Evolutionary conservation across 2,113 vertebrate genomes (phyloP), one percentile per base, ranked within the genome.

Genomic region (Plecotus auritus): DNA sequence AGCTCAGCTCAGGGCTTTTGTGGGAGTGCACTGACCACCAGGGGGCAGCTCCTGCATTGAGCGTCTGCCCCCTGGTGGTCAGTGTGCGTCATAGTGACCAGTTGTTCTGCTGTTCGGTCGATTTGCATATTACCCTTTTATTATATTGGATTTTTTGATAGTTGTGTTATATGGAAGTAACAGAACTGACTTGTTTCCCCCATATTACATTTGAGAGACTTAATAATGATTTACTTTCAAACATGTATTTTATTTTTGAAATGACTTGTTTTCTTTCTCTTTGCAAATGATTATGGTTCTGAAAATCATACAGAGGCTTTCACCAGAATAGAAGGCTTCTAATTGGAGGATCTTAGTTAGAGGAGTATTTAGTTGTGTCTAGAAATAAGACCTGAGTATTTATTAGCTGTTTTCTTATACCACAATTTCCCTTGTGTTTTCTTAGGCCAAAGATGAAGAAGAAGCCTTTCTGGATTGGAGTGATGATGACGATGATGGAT

Each of bases 381-480:
- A 69, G 49, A 90, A 90, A 72, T 83, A 74, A 90, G 85, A 92
- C 30, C 32, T 83, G 37, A 54, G 84, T 76, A 12, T 93, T 94
- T 9, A 73, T 84, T 32, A 91, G 7, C 23, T 96, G 4, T 66
- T 18, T 28, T 67, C 70, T 92, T 73, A 66, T 61, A 67, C 18
- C 7, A 23, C 6, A 45, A 2, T 66, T 91, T 80, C 54, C 7
- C 81, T 80, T 22, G 0, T 97, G 70, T 98, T 91, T 88, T 96
- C 74, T 28, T 97, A 99, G 95, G 95, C 9, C 59, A 98, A 97
- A 95, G 99, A 98, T 56, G 99, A 99, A 96, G 97, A 96, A 16
- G 98, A 99, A 94, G 99, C 99, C 23, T 98, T 98, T 97, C 98
- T 99, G 95, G 98, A 97, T 42, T 98, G 98, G 93, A 98, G 98